Conservation (phyloP, 2,888 invertebrate species). For the Crematogaster levior region DNA sequence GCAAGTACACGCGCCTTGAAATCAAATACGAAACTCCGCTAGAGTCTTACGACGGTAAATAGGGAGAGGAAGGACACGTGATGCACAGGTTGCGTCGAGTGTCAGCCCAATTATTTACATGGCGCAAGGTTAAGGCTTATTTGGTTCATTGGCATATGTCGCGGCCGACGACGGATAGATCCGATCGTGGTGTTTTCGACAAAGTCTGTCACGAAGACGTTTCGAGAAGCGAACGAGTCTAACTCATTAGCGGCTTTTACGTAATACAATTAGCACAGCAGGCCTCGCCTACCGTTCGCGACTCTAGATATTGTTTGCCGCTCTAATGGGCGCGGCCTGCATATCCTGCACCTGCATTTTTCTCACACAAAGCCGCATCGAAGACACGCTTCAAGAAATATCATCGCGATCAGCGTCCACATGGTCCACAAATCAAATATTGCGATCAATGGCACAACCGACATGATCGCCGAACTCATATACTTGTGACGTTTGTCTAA, state of each 20-base stretch:
- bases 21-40: conserved; percentile 4
- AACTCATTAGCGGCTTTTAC: conserved; percentile 74
- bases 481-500: not conserved
- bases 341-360: conserved; percentile 76
- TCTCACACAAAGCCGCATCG: conserved; percentile 43
- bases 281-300: conserved; percentile 47
- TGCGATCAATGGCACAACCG: not conserved
- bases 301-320: conserved; percentile 33
- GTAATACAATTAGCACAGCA: conserved; percentile 75
- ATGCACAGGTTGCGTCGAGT: not conserved
- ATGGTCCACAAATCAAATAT: not conserved
- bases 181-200: conserved; percentile 56
- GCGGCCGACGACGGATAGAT: conserved; percentile 45
- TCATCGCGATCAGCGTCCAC: conserved; percentile 22
- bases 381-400: conserved; percentile 43
- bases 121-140: conserved; percentile 70
- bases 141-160: conserved; percentile 65
- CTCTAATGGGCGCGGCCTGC: conserved; percentile 68
- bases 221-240: conserved; percentile 34
- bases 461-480: not conserved
- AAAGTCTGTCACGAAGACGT: conserved; percentile 43
- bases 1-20: conserved; percentile 27
- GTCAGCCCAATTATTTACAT: conserved; percentile 18
- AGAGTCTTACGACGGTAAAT: not conserved
- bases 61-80: not conserved